Conservation (phyloP, 1,140 invertebrate species). For the Aphaenogaster rudis region DNA sequence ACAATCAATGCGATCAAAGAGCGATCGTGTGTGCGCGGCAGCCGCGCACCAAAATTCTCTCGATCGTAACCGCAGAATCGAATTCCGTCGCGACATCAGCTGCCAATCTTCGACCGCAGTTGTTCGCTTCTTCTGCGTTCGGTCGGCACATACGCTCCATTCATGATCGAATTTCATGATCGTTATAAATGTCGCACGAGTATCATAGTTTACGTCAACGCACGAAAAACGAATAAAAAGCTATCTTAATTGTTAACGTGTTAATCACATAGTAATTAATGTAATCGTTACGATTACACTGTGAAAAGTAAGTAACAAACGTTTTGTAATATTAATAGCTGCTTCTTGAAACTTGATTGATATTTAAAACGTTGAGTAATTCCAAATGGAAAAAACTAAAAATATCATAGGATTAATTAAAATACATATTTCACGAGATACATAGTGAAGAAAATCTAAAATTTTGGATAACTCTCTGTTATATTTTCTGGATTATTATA, state of each 20-base stretch:
- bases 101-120: constrained; percentile 66
- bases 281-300: not conserved
- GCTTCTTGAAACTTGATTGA: not conserved
- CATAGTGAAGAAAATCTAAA: not conserved
- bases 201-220: constrained; percentile 49
- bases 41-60: constrained; percentile 62
- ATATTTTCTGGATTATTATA: not conserved
- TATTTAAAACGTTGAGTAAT: not conserved
- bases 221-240: not conserved
- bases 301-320: not conserved
- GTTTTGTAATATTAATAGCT: not conserved
- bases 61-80: constrained; percentile 75
- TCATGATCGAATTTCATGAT: constrained; percentile 69
- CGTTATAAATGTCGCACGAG: constrained; percentile 67
- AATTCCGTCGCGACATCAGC: constrained; percentile 71
- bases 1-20: constrained; percentile 49
- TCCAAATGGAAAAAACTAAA: not conserved
- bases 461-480: not conserved
- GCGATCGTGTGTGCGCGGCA: constrained; percentile 9
- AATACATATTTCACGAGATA: not conserved
- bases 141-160: not conserved
- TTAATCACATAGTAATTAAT: not conserved
- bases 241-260: not conserved
- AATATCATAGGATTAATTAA: not conserved
- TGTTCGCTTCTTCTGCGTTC: constrained; percentile 56